Evolutionary conservation across 2,888 invertebrate genomes (phyloP).

Genomic region (Rhamphomyia laevipes): DNA sequence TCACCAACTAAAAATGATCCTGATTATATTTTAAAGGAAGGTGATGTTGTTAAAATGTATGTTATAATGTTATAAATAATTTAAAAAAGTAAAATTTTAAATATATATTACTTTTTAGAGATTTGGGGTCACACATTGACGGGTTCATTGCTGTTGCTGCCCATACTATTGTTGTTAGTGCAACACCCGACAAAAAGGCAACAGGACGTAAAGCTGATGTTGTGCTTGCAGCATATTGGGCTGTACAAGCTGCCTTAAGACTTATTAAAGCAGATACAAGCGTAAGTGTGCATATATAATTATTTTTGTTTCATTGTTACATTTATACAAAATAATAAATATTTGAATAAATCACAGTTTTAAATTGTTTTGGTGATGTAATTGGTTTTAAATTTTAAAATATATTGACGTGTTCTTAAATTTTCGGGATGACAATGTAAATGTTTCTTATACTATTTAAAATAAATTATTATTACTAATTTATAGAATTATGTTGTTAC

Average conservation of each 20-base stretch:
- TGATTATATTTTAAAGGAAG: slow-evolving; percentile 73
- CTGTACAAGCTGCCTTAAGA: slow-evolving; percentile 89
- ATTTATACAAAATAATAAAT: too few species aligned
- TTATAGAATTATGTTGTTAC: slow-evolving; percentile 78
- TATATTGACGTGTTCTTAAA: too few species aligned
- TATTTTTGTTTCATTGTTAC: neutral
- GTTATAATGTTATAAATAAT: slow-evolving; percentile 24
- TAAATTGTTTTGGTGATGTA: too few species aligned
- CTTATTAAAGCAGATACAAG: slow-evolving; percentile 84
- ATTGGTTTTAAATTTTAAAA: too few species aligned
- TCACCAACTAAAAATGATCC: slow-evolving; percentile 91
- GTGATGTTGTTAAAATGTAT: slow-evolving; percentile 96
- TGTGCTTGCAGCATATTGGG: slow-evolving; percentile 86
- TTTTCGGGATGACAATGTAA: too few species aligned
- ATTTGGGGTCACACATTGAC: slow-evolving; percentile 96
- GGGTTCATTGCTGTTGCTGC: slow-evolving; percentile 98
- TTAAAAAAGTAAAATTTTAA: neutral
- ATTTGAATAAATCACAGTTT: too few species aligned
- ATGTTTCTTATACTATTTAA: neutral
- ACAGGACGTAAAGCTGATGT: slow-evolving; percentile 90
- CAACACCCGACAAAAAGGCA: slow-evolving; percentile 57
- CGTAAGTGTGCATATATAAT: slow-evolving; percentile 47
- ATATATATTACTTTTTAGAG: slow-evolving; percentile 48
- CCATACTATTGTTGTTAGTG: slow-evolving; percentile 85
- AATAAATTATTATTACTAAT: slow-evolving; percentile 1